Conservation (phyloP, 2,797 vertebrate species). For the Sciaenops ocellatus region DNA sequence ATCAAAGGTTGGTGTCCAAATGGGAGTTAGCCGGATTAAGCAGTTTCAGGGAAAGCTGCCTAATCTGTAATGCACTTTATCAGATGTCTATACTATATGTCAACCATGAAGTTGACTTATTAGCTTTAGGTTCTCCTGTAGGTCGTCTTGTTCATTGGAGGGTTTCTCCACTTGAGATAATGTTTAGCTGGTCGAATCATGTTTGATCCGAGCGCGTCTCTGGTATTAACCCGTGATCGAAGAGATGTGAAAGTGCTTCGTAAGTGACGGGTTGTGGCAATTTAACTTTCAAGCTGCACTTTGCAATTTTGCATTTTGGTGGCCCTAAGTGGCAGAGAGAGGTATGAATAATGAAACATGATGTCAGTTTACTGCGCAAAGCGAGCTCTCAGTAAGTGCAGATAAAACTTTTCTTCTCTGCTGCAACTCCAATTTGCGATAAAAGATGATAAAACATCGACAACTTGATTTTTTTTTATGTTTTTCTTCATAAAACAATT, state of each 20-base stretch:
- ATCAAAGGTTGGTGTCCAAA: conserved; percentile 26
- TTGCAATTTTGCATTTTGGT: conserved; percentile 2
- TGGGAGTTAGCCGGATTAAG: conserved; percentile 2
- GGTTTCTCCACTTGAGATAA: neutral
- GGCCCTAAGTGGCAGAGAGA: neutral
- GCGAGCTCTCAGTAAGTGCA: conserved; percentile 20
- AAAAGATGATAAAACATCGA: conserved; percentile 12
- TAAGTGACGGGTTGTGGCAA: neutral
- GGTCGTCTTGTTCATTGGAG: neutral
- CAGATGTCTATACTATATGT: conserved; percentile 27
- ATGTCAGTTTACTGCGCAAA: conserved; percentile 30
- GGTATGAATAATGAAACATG: conserved; percentile 7
- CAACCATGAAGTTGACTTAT: neutral
- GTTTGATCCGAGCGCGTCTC: neutral
- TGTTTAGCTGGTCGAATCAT: neutral
- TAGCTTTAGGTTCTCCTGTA: conserved; percentile 8
- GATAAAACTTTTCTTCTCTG: neutral
- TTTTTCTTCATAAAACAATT: neutral
- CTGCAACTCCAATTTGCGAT: conserved; percentile 21
- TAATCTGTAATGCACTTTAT: conserved; percentile 63
- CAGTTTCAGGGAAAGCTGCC: conserved; percentile 16
- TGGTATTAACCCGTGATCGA: neutral
- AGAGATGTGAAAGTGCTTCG: conserved; percentile 6
- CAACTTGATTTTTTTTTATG: neutral
- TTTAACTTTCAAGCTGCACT: conserved; percentile 40